These are phyloP conservation scores for Rhabdophis nuchalis DNA, from an alignment of 2,797 vertebrate genomes.

Conservation along the genomic window DNA sequence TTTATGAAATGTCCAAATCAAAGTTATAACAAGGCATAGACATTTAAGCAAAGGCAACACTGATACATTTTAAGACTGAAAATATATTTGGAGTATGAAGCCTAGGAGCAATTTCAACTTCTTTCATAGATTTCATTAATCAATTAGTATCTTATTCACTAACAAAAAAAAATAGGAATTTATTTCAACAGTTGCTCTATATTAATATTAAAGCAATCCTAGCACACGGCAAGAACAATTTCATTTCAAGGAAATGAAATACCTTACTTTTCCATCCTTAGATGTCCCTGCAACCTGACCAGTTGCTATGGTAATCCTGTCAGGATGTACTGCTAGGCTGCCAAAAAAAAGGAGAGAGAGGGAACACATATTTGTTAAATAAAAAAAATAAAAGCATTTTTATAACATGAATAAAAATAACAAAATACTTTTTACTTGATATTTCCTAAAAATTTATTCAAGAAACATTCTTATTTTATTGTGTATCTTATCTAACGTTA, in stretches of 20 bases:
- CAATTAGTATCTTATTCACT: not conserved
- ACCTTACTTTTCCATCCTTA: slow-evolving; percentile 92
- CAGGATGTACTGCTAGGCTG: slow-evolving; percentile 96
- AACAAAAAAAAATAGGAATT: not conserved
- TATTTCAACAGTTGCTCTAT: not conserved
- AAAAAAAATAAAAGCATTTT: slow-evolving; percentile 3
- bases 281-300: slow-evolving; percentile 97
- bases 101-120: not conserved
- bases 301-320: slow-evolving; percentile 98
- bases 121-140: not conserved
- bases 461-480: not conserved
- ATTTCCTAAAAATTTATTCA: not conserved
- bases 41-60: not conserved
- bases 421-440: not conserved
- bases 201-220: not conserved
- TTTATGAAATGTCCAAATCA: not conserved
- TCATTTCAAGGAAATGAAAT: not conserved
- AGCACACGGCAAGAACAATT: not conserved
- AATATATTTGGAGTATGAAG: not conserved
- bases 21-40: fast-evolving
- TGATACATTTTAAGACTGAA: not conserved
- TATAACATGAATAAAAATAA: not conserved
- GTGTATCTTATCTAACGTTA: not conserved
- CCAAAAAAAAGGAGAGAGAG: slow-evolving; percentile 24
- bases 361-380: slow-evolving; percentile 10